Evolutionary conservation across 2,888 invertebrate genomes (phyloP).

Genomic region (Caenorhabditis sulstoni): DNA sequence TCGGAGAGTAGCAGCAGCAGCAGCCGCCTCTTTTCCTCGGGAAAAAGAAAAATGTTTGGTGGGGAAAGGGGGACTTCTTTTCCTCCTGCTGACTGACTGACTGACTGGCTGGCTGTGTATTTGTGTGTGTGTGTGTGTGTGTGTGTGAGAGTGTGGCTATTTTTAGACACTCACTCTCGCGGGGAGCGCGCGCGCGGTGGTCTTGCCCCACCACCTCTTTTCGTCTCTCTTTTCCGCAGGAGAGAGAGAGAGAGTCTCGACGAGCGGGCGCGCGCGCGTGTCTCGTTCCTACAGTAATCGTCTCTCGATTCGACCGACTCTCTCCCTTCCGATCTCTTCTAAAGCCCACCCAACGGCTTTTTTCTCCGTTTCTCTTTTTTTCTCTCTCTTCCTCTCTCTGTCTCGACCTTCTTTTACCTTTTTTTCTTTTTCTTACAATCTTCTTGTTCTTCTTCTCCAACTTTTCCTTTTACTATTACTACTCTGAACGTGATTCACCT

Average conservation of each 20-base stretch:
- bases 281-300: conserved; percentile 2
- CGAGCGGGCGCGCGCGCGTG: no score
- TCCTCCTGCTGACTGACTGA: conserved; percentile 47
- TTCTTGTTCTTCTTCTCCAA: conserved; percentile 3
- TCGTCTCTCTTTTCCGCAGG: conserved; percentile 12
- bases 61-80: conserved; percentile 13
- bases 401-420: conserved; percentile 7
- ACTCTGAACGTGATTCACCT: background rate
- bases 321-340: background rate
- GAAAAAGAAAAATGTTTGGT: conserved; percentile 3
- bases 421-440: conserved; percentile 3
- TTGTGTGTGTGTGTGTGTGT: conserved; percentile 3
- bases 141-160: conserved; percentile 17
- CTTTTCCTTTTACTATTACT: conserved; percentile 5
- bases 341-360: no score
- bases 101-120: conserved; percentile 28
- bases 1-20: no score
- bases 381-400: conserved; percentile 21
- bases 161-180: conserved; percentile 22
- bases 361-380: no score
- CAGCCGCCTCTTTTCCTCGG: no score
- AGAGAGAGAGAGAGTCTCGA: no score
- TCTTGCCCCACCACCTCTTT: background rate
- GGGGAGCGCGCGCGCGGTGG: background rate
- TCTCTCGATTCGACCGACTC: conserved; percentile 5